These are phyloP conservation scores for Candoia aspera DNA, from an alignment of 2,113 vertebrate species.

Conservation along the genomic window DNA sequence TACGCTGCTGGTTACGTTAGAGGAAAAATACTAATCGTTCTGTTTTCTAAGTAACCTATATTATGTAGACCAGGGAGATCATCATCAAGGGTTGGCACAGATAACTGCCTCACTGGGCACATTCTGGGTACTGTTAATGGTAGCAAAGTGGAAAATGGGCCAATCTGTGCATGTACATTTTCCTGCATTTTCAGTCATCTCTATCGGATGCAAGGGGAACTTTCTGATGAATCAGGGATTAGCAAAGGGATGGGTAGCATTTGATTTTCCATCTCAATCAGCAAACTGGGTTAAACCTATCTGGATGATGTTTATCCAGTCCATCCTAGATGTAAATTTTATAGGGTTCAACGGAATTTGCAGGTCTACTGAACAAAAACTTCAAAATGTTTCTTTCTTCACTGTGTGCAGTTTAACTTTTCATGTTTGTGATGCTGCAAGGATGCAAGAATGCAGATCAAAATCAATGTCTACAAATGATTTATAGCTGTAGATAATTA, in stretches of 20 bases:
- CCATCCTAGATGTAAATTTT: not conserved
- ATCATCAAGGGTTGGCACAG: not conserved
- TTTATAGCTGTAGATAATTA: not conserved
- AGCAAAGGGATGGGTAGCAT: not conserved
- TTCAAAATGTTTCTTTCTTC: not conserved
- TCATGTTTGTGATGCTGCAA: slow-evolving; percentile 27
- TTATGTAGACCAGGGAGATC: not conserved
- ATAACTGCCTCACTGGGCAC: not conserved
- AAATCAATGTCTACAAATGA: not conserved
- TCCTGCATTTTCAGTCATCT: not conserved
- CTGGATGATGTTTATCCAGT: not conserved
- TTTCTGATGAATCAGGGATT: not conserved
- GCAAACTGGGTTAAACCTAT: not conserved
- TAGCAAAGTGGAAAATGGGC: not conserved
- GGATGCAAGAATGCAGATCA: not conserved
- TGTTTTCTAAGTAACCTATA: accelerated
- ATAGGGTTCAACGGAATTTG: not conserved
- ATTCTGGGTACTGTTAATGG: not conserved
- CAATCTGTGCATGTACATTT: not conserved
- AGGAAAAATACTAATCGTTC: not conserved
- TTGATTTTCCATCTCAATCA: not conserved
- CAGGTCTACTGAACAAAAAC: not conserved
- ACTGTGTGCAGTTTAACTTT: not conserved
- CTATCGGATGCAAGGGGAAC: not conserved
- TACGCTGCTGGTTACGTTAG: slow-evolving; percentile 38